Evolutionary conservation across 2,888 invertebrate species (phyloP).

Genomic region (Acrobasis repandana): DNA sequence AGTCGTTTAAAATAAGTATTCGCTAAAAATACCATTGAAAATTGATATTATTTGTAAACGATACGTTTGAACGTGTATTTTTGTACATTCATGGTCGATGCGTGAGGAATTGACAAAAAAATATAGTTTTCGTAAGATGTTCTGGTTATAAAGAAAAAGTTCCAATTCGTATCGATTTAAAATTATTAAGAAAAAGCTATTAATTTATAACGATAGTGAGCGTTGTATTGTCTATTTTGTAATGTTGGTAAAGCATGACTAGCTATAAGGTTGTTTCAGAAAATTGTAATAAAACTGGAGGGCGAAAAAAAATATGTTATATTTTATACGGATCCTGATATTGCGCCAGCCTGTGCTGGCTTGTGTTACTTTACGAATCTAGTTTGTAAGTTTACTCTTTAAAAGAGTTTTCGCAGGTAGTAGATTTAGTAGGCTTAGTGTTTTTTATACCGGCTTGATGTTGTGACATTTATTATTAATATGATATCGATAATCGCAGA

Average conservation of each 20-base stretch:
- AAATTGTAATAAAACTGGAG: slow-evolving; percentile 79
- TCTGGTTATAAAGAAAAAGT: slow-evolving; percentile 62
- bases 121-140: slow-evolving; percentile 55
- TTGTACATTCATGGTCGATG: slow-evolving; percentile 75
- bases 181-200: slow-evolving; percentile 61
- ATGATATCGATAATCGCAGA: slow-evolving; percentile 66
- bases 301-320: slow-evolving; percentile 73
- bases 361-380: slow-evolving; percentile 77
- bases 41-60: slow-evolving; percentile 61
- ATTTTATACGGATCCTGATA: slow-evolving; percentile 77
- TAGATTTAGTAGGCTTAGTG: slow-evolving; percentile 83
- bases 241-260: slow-evolving; percentile 71
- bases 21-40: slow-evolving; percentile 57
- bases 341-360: slow-evolving; percentile 55
- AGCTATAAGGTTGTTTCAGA: slow-evolving; percentile 79
- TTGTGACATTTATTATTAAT: slow-evolving; percentile 80
- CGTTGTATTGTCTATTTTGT: slow-evolving; percentile 79
- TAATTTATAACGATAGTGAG: slow-evolving; percentile 73
- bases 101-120: slow-evolving; percentile 78
- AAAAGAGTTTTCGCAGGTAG: slow-evolving; percentile 82
- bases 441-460: slow-evolving; percentile 84
- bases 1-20: slow-evolving; percentile 60
- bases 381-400: slow-evolving; percentile 79
- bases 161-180: slow-evolving; percentile 71
- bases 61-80: slow-evolving; percentile 76